Evolutionary conservation across 2,797 vertebrate genomes (phyloP), one percentile per base, ranked within the genome.

Genomic region (Sylvilagus floridanus): DNA sequence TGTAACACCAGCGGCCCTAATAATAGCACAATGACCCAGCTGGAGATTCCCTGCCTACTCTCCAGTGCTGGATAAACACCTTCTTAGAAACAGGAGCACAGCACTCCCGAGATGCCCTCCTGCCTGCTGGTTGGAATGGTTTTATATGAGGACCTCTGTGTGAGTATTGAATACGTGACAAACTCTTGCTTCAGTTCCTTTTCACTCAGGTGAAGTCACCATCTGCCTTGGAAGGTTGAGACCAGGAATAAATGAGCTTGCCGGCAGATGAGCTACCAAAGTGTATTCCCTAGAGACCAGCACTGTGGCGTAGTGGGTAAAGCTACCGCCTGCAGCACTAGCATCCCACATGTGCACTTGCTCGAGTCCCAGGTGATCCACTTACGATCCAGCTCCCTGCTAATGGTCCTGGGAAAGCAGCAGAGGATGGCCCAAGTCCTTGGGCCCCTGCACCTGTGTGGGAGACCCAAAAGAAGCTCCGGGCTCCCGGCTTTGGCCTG

Each of bases 211-310:
- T 76, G 30, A 78, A 75, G 52, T 75, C 47, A 83, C 16, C 9
- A 22, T 93, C 87, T 92, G 2, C 14, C 68, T 81, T 62, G 62
- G 86, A 94, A 91, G 69, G 50, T 35, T 88, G 66, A 94, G 79
- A 30, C 47, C 32, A 72, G 4, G 13, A 75, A 88, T 22, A 93
- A 26, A 10, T 28, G 78, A 50, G 47, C 35, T 54, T 66, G 65
- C 66, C 32, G 63, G 66, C 24, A 73, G n/a, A 57, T 24, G 10
- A 17, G 54, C 65, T 7, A 7, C 57, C 22, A 62, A 68, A 50
- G 13, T 24, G 12, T 81, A 47, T 92, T 68, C 94, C 37, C 50
- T 76, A 37, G 42, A 42, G 42, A 42, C 42, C 42, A 42, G 42
- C 8, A 42, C 42, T 42, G 42, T 42, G 42, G 42, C 42, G 1